Conservation (phyloP, 2,888 invertebrate genomes). For the Leptura quadrifasciata region DNA sequence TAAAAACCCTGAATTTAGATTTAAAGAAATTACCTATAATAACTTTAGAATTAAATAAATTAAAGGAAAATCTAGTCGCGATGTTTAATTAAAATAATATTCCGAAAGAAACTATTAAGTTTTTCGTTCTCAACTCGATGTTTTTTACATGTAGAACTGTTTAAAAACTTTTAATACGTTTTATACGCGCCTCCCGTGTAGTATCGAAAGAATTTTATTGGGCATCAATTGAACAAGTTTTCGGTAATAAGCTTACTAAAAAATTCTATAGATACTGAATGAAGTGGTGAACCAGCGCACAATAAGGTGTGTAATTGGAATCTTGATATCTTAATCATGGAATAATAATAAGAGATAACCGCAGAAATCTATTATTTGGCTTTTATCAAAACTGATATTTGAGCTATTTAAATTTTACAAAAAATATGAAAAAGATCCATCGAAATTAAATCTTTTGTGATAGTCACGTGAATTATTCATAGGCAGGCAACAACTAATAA, state of each 20-base stretch:
- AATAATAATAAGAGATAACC: constrained; percentile 27
- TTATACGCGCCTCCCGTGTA: background rate
- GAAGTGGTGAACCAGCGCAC: constrained; percentile 22
- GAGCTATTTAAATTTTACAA: background rate
- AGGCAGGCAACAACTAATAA: constrained; percentile 9
- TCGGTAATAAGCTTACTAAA: constrained; percentile 21
- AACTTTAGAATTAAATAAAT: too few species aligned
- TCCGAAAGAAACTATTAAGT: too few species aligned
- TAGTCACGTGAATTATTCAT: constrained; percentile 14
- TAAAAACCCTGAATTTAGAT: too few species aligned
- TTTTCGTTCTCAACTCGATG: background rate
- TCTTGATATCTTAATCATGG: constrained; percentile 31
- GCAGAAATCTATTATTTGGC: constrained; percentile 29
- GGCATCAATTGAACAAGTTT: background rate
- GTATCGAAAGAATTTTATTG: background rate
- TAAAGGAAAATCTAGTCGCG: too few species aligned
- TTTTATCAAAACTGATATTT: constrained; percentile 21
- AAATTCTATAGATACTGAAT: constrained; percentile 3
- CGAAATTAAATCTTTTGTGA: constrained; percentile 5
- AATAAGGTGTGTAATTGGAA: constrained; percentile 28
- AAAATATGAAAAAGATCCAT: constrained; percentile 4
- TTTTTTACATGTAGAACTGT: background rate
- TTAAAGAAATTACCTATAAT: too few species aligned
- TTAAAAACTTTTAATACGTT: background rate
- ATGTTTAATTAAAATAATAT: too few species aligned